These are phyloP conservation scores for Enteromius mattozi DNA, from an alignment of 2,797 vertebrate species.

Conservation along the genomic window DNA sequence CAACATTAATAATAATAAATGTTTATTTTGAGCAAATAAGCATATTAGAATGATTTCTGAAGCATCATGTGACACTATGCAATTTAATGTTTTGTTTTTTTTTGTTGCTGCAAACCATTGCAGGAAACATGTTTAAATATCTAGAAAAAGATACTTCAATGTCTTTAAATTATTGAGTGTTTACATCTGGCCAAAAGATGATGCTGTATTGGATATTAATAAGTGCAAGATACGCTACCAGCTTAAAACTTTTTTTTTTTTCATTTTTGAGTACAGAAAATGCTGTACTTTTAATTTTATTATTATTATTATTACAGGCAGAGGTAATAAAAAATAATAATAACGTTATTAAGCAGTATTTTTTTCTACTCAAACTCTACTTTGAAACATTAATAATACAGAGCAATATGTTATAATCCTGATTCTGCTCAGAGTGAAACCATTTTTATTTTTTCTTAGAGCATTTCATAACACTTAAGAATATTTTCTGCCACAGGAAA, in stretches of 20 bases:
- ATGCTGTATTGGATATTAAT: too few species aligned
- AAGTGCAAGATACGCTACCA: too few species aligned
- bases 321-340: neutral
- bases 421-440: too few species aligned
- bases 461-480: neutral
- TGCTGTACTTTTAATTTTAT: neutral
- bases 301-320: neutral
- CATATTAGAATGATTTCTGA: constrained; percentile 3
- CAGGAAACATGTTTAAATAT: too few species aligned
- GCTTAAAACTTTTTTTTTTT: too few species aligned
- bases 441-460: neutral
- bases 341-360: neutral
- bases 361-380: neutral
- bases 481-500: neutral
- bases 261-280: neutral
- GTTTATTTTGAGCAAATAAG: neutral
- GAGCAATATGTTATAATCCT: neutral
- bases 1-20: neutral
- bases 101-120: too few species aligned
- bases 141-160: too few species aligned
- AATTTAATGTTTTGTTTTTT: too few species aligned
- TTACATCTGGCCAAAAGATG: too few species aligned
- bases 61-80: neutral
- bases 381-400: neutral
- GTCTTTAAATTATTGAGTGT: too few species aligned